Percentiles rank a stretch among this genome's conserved stretches.
These are phyloP conservation scores for Corythornis leucogaster DNA, from an alignment of 2,797 vertebrate species.

Conservation along the genomic window DNA sequence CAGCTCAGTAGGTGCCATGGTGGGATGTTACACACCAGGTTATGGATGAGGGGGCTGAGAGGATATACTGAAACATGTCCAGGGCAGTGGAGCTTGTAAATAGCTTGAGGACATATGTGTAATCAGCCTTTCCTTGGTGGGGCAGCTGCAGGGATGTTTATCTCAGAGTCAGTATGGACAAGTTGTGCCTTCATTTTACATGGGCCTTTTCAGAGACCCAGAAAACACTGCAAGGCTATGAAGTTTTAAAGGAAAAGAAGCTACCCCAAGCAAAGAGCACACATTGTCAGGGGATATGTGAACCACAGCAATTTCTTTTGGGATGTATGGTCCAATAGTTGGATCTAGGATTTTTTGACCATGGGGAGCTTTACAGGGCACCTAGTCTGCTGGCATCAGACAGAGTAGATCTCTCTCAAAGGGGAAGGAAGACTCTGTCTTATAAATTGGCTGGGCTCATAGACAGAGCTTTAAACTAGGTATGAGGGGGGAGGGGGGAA, in stretches of 20 bases:
- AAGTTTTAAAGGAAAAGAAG: background rate
- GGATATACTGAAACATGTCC: background rate
- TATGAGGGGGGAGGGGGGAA: too few species aligned
- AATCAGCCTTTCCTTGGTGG: background rate
- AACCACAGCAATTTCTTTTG: background rate
- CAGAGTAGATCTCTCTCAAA: too few species aligned
- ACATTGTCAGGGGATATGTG: background rate
- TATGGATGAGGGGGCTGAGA: fast-evolving
- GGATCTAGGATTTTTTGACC: too few species aligned
- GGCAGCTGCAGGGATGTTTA: background rate
- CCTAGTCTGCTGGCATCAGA: too few species aligned
- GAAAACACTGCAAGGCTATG: background rate
- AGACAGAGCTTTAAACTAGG: too few species aligned
- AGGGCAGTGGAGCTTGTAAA: fast-evolving
- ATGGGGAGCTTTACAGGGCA: too few species aligned
- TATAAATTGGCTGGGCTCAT: too few species aligned
- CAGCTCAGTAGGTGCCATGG: background rate
- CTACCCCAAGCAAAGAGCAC: background rate
- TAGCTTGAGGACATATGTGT: background rate
- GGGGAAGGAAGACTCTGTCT: too few species aligned
- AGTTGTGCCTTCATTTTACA: background rate
- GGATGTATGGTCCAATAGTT: background rate
- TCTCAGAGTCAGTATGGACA: background rate
- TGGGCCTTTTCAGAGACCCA: background rate
- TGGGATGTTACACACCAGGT: background rate